These are phyloP conservation scores for Listronotus oregonensis DNA, from an alignment of 1,140 invertebrate species.

Conservation along the genomic window DNA sequence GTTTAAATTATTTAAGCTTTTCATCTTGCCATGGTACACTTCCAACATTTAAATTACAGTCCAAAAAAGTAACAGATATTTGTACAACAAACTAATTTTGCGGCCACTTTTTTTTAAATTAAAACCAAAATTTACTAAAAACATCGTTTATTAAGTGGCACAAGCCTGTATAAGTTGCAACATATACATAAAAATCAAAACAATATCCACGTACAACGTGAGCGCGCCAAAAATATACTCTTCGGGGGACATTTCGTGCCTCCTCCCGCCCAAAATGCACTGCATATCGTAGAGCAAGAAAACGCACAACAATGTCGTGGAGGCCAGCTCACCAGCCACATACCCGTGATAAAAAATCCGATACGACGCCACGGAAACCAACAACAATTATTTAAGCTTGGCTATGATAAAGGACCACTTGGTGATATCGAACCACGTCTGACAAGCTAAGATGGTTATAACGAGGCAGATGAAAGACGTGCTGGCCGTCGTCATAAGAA, in stretches of 20 bases:
- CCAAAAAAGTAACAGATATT: too few relatives aligned
- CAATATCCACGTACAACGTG: constrained; percentile 46
- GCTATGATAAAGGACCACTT: constrained; percentile 38
- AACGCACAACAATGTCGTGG: constrained; percentile 22
- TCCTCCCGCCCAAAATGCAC: constrained; percentile 43
- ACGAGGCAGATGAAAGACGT: constrained; percentile 37
- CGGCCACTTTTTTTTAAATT: too few relatives aligned
- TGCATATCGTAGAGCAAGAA: constrained; percentile 48
- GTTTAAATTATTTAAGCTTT: too few relatives aligned
- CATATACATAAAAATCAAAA: constrained; percentile 45
- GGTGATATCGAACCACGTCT: constrained; percentile 46
- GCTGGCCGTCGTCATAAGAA: constrained; percentile 30
- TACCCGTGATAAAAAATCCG: constrained; percentile 22
- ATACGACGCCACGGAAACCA: constrained; percentile 37
- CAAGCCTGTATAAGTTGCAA: constrained; percentile 14
- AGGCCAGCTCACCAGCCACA: constrained; percentile 32
- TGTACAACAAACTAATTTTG: too few relatives aligned
- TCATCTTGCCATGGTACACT: too few relatives aligned
- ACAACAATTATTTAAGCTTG: constrained; percentile 27
- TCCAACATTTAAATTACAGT: too few relatives aligned
- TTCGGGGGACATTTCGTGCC: constrained; percentile 44
- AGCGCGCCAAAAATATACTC: constrained; percentile 48
- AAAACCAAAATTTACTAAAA: too few relatives aligned
- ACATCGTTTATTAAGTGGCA: too few relatives aligned
- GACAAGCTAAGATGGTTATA: constrained; percentile 39